Percentiles rank a stretch among this genome's conserved stretches.
Conservation (phyloP, 2,888 invertebrate species). For the Charanyca ferruginea region DNA sequence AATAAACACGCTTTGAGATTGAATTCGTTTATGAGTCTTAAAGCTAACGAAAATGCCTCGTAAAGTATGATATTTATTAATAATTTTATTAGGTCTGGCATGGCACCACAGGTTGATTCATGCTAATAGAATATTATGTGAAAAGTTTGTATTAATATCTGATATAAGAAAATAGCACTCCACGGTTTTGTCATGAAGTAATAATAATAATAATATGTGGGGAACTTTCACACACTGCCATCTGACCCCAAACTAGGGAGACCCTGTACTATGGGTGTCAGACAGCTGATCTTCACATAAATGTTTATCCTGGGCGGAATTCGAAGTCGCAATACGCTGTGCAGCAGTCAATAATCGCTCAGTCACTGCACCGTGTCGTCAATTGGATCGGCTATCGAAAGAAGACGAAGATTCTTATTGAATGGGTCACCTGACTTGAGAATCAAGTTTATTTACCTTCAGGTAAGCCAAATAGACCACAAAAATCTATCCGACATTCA, state of each 20-base stretch:
- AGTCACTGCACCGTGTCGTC: too few species aligned
- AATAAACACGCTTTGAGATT: slow-evolving; percentile 34
- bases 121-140: slow-evolving; percentile 8
- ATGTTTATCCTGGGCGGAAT: too few species aligned
- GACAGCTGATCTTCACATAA: too few species aligned
- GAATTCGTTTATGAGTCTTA: slow-evolving; percentile 37
- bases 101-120: slow-evolving; percentile 21
- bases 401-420: background rate
- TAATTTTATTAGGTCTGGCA: slow-evolving; percentile 28
- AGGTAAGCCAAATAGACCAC: slow-evolving; percentile 28
- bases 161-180: background rate
- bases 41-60: slow-evolving; percentile 37
- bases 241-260: too few species aligned
- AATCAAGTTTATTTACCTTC: slow-evolving; percentile 25
- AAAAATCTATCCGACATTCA: slow-evolving; percentile 43
- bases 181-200: background rate
- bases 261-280: too few species aligned
- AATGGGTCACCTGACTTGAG: slow-evolving; percentile 1
- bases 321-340: too few species aligned
- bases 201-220: too few species aligned
- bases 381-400: background rate
- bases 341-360: too few species aligned
- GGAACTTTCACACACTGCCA: too few species aligned
- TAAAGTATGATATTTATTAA: slow-evolving; percentile 32
- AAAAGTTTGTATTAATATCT: slow-evolving; percentile 14